These are phyloP conservation scores for Mugil cephalus DNA, from an alignment of 2,113 vertebrate species.

Conservation along the genomic window DNA sequence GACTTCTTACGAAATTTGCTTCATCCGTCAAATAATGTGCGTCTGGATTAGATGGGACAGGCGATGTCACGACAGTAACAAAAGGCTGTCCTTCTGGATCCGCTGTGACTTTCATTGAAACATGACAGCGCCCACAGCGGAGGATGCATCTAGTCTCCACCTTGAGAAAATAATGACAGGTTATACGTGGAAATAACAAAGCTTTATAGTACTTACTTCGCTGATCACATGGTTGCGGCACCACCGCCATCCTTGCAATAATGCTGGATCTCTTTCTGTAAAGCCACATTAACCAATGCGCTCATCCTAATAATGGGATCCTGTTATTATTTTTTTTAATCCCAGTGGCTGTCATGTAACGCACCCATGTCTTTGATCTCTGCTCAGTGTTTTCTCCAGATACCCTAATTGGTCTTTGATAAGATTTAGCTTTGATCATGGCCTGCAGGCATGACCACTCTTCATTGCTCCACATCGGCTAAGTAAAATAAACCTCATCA, in stretches of 20 bases:
- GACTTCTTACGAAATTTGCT: slow-evolving; percentile 33
- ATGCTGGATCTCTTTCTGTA: slow-evolving; percentile 36
- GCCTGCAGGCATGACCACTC: slow-evolving; percentile 36
- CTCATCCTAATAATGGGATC: slow-evolving; percentile 51
- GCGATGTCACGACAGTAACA: slow-evolving; percentile 8
- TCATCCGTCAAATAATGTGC: slow-evolving; percentile 40
- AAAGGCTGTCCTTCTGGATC: slow-evolving; percentile 7
- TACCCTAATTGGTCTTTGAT: slow-evolving; percentile 68
- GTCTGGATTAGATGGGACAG: slow-evolving; percentile 25
- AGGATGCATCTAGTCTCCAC: neutral
- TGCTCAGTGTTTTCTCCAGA: slow-evolving; percentile 49
- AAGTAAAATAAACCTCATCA: slow-evolving; percentile 45
- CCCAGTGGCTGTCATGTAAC: slow-evolving; percentile 42
- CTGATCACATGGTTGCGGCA: slow-evolving; percentile 11
- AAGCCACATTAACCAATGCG: slow-evolving; percentile 45
- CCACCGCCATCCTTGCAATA: slow-evolving; percentile 29
- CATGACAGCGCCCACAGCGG: neutral
- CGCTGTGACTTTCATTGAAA: slow-evolving; percentile 15
- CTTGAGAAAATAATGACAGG: neutral
- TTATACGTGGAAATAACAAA: too few relatives aligned
- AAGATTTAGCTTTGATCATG: slow-evolving; percentile 61
- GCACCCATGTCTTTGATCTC: slow-evolving; percentile 63
- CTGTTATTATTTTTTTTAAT: slow-evolving; percentile 23
- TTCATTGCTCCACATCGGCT: slow-evolving; percentile 16
- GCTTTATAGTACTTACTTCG: slow-evolving; percentile 7